Base-by-base conservation (phyloP, 2,888 invertebrate species). In the Polydrusus cervinus region DNA sequence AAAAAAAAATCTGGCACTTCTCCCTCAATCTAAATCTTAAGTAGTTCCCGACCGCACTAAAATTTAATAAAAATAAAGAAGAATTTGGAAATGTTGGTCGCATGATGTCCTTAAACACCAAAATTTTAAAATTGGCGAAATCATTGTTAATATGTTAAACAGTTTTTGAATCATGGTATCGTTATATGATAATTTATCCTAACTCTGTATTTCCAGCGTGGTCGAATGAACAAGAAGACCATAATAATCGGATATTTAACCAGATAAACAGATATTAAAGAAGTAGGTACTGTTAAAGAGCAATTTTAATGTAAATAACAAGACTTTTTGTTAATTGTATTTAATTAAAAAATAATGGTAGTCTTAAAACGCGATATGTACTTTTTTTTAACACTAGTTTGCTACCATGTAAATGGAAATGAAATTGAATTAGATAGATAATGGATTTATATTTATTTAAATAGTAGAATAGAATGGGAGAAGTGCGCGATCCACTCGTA, bases 321-420 rank as follows among this genome's bases (percentile, higher is more conserved):
- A 55, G 30, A n/a, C 6, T 55, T 55, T 55, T 55, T 13, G 55
- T 55, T 55, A 55, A 55, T 55, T 55, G 55, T 55, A 55, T 55
- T 30, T 55, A 30, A 55, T 55, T 55, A 55, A 25, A 25, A 30
- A 30, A n/a, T 55, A 30, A 51, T 51, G 18, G 51, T n/a, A 1
- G 55, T 13, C 30, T 55, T 51, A 18, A 51, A 30, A 9, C 55
- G n/a, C 18, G 30, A 55, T 55, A 30, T 7, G 30, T 25, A n/a
- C n/a, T n/a, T n/a, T n/a, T 55, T 8, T 25, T 25, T 30, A 55
- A 30, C 13, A 6, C 1, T n/a, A 43, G n/a, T 43, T 43, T 13
- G n/a, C 5, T 43, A 43, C 40, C 10, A n/a, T 43, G n/a, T n/a
- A 43, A 9, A 49, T 25, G 25, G 25, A 25, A 25, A 25, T 25